Percentiles rank a stretch among this genome's conserved stretches.
Evolutionary conservation across 2,888 invertebrate genomes (phyloP).

Genomic region (Druceiella hillmani): DNA sequence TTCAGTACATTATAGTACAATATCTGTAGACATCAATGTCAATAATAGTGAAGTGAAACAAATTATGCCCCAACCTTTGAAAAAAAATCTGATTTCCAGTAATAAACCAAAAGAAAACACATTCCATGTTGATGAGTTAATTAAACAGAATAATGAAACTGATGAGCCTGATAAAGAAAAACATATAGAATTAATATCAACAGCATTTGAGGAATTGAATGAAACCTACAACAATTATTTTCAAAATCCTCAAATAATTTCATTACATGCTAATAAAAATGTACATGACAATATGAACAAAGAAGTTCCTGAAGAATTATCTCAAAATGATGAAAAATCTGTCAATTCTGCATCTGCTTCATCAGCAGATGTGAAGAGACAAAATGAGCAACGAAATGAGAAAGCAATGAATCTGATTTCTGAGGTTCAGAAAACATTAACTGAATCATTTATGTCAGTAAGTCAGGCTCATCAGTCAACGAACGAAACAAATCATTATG

Average conservation of each 20-base stretch:
- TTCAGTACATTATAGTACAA: no score
- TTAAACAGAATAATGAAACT: no score
- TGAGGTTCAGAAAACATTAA: constrained; percentile 49
- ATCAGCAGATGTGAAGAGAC: constrained; percentile 49
- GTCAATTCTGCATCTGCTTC: constrained; percentile 50
- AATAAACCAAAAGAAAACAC: no score
- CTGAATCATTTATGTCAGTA: constrained; percentile 52
- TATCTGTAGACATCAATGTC: no score
- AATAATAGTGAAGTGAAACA: no score
- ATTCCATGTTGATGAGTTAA: no score
- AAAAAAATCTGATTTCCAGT: no score
- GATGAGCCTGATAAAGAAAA: no score
- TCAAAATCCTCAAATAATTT: constrained; percentile 33
- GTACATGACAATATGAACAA: constrained; percentile 25
- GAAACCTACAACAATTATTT: constrained; percentile 39
- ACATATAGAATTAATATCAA: constrained; percentile 38
- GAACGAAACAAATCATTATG: constrained; percentile 19
- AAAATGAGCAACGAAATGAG: constrained; percentile 30
- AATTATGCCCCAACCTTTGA: constrained; percentile 33
- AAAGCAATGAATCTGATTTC: constrained; percentile 41
- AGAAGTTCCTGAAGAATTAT: constrained; percentile 26
- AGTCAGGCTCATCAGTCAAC: constrained; percentile 41
- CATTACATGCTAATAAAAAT: constrained; percentile 27
- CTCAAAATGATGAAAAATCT: constrained; percentile 30
- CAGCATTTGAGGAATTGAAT: constrained; percentile 46